Evolutionary conservation across 2,888 invertebrate genomes (phyloP).

Genomic region (Apotomis betuletana): DNA sequence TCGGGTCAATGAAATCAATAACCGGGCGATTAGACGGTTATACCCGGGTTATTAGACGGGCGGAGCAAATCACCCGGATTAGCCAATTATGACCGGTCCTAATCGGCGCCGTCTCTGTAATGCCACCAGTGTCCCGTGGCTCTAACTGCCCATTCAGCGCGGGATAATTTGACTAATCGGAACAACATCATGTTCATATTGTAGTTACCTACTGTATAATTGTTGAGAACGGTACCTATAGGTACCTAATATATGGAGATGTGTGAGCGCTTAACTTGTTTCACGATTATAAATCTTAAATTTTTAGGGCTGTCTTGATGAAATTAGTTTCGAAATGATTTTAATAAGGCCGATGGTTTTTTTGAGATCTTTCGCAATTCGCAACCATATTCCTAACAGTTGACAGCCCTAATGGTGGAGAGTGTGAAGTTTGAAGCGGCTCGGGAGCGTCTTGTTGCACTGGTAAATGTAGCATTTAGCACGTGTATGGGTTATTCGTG

Average conservation of each 20-base stretch:
- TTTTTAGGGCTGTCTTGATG: too few species aligned
- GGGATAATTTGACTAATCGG: conserved; percentile 37
- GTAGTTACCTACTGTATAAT: not conserved
- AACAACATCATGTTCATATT: conserved; percentile 14
- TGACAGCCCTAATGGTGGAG: conserved; percentile 97
- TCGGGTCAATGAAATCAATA: conserved; percentile 35
- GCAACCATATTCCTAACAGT: conserved; percentile 60
- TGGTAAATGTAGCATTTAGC: conserved; percentile 97
- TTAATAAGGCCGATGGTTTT: too few species aligned
- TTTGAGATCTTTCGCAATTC: too few species aligned
- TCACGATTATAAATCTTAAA: too few species aligned
- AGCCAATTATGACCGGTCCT: conserved; percentile 65
- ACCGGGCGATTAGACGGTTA: conserved; percentile 44
- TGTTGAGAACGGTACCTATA: not conserved
- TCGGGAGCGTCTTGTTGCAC: conserved; percentile 98
- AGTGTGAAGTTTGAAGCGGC: conserved; percentile 98
- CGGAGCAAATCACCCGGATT: conserved; percentile 64
- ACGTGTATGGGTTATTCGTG: conserved; percentile 85
- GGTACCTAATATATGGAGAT: too few species aligned
- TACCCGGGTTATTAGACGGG: conserved; percentile 50
- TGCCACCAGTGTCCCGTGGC: conserved; percentile 33
- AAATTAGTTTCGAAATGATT: too few species aligned
- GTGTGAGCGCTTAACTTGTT: too few species aligned
- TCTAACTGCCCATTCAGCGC: conserved; percentile 27
- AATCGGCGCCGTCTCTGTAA: conserved; percentile 51